Evolutionary conservation across 92 coral and sea anemone species (phyloP).

Genomic region (Phenganax marumi): DNA sequence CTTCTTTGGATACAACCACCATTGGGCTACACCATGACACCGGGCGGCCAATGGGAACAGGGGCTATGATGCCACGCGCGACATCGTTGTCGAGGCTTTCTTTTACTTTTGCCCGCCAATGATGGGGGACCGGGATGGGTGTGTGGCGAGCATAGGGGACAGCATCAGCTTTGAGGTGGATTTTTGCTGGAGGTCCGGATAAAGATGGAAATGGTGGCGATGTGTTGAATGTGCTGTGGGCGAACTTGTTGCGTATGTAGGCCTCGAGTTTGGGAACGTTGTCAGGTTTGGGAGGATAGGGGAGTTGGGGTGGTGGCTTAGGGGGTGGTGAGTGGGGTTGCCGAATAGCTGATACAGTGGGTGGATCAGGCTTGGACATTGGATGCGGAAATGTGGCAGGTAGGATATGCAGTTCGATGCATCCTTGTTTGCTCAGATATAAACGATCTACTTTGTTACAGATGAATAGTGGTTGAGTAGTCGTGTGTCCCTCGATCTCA

Average conservation of each 20-base stretch:
- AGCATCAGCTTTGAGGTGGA: conserved; percentile 16
- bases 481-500: conserved; percentile 17
- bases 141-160: conserved; percentile 22
- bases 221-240: conserved; percentile 2
- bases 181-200: conserved; percentile 14
- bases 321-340: not conserved
- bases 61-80: conserved; percentile 15
- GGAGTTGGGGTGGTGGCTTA: conserved; percentile 16
- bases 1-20: conserved; percentile 12
- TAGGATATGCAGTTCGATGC: not conserved
- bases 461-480: conserved; percentile 17
- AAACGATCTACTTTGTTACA: conserved; percentile 24
- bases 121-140: conserved; percentile 29
- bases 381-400: conserved; percentile 7
- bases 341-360: not conserved
- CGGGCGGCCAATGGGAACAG: conserved; percentile 14
- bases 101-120: too few relatives aligned
- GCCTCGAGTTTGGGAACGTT: conserved; percentile 28
- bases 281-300: conserved; percentile 18
- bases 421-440: conserved; percentile 20
- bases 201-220: conserved; percentile 32
- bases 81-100: conserved; percentile 2
- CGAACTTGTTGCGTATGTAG: conserved; percentile 15
- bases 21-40: conserved; percentile 26
- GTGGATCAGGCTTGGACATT: not conserved